A percentile compares a stretch with the other conserved stretches of the same genome.
phyloP scores from a whole-genome alignment of 2,113 vertebrate genomes.

The Amblyopsis rosae region DNA sequence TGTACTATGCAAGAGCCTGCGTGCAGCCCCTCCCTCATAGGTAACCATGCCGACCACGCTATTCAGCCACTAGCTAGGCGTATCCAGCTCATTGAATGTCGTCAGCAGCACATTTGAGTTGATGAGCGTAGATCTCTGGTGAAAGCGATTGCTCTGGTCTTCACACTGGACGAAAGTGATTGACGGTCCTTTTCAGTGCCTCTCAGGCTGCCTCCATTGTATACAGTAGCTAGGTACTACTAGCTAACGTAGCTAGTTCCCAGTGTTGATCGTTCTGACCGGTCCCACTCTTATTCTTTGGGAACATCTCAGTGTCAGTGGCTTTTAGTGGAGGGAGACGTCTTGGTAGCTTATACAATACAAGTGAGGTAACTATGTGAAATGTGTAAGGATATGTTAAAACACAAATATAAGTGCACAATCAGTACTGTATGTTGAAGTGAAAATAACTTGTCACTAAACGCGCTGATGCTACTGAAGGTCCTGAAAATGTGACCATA shows the following conservation, averaged over 20 bases:
- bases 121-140: too few species aligned
- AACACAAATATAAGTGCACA: background rate
- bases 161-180: conserved; percentile 8
- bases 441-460: conserved; percentile 27
- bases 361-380: background rate
- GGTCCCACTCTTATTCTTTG: conserved; percentile 20
- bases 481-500: conserved; percentile 51
- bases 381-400: background rate
- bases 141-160: too few species aligned
- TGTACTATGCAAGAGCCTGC: conserved; percentile 78
- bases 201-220: conserved; percentile 55
- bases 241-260: conserved; percentile 36
- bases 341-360: background rate
- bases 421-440: background rate
- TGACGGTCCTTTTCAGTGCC: conserved; percentile 49
- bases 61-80: conserved; percentile 2
- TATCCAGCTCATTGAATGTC: conserved; percentile 5
- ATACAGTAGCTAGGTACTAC: background rate
- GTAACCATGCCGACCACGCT: background rate
- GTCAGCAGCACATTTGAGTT: background rate
- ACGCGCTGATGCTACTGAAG: conserved; percentile 63
- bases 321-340: background rate
- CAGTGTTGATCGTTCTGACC: conserved; percentile 31
- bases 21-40: conserved; percentile 44
- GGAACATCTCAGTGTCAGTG: background rate